Evolutionary conservation across 2,113 vertebrate genomes (phyloP).

Genomic region (Phalacrocorax aristotelis): DNA sequence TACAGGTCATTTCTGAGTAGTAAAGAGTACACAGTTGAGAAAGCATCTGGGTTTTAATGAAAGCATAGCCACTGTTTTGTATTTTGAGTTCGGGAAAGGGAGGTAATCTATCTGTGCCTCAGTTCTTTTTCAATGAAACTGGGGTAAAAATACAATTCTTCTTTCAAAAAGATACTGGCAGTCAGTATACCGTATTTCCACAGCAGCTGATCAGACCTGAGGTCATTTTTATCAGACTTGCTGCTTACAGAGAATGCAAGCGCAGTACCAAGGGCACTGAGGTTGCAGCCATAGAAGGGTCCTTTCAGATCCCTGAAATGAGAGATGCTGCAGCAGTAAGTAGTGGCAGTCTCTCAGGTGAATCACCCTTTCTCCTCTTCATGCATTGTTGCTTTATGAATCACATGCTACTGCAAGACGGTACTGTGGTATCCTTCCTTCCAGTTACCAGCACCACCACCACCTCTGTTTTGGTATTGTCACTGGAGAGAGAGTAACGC

Average conservation of each 20-base stretch:
- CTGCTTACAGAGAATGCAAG: background rate
- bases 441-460: background rate
- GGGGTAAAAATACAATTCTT: background rate
- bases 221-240: background rate
- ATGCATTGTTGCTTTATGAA: background rate
- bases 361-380: background rate
- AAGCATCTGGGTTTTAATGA: background rate
- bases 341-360: background rate
- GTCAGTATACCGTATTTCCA: background rate
- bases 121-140: background rate
- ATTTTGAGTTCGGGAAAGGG: background rate
- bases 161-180: background rate
- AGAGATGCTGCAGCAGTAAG: background rate
- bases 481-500: background rate
- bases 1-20: background rate
- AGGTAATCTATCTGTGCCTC: background rate
- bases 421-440: background rate
- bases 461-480: background rate
- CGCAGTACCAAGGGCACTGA: background rate
- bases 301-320: background rate
- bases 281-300: fast-evolving
- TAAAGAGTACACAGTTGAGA: background rate
- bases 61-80: background rate
- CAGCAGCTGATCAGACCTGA: background rate
- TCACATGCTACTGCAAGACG: background rate